Percentiles rank a stretch among this genome's conserved stretches.
These are phyloP conservation scores for Petaurus breviceps DNA, from an alignment of 2,113 vertebrate species.

Conservation along the genomic window DNA sequence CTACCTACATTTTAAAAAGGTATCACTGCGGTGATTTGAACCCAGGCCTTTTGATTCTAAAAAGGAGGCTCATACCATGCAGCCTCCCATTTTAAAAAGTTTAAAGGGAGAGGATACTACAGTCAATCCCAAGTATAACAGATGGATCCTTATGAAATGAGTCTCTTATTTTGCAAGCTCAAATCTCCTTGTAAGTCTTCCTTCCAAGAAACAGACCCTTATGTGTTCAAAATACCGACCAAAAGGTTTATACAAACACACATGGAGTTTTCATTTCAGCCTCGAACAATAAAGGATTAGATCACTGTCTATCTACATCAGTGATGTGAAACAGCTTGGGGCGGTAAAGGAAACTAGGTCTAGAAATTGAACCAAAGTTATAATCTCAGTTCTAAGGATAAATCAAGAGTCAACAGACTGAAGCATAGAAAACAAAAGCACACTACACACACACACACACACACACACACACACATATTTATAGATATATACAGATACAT, in stretches of 20 bases:
- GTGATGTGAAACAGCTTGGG: background rate
- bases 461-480: too few relatives aligned
- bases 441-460: too few relatives aligned
- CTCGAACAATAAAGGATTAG: background rate
- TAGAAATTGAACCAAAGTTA: background rate
- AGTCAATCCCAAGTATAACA: background rate
- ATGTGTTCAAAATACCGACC: background rate
- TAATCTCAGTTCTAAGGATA: background rate
- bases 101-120: background rate
- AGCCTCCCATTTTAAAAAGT: background rate
- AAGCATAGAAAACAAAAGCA: background rate
- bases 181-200: background rate
- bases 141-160: background rate
- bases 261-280: background rate
- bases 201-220: background rate
- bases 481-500: too few relatives aligned
- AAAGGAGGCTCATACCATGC: background rate
- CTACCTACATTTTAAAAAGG: too few relatives aligned
- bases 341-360: background rate
- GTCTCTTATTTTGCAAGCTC: background rate
- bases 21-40: background rate
- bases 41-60: background rate
- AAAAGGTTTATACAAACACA: background rate
- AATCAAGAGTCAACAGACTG: background rate
- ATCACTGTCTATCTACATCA: background rate